Evolutionary conservation across 35 echinoderm and acorn worm species (phyloP).

Genomic region (Stichopus chloronotus): DNA sequence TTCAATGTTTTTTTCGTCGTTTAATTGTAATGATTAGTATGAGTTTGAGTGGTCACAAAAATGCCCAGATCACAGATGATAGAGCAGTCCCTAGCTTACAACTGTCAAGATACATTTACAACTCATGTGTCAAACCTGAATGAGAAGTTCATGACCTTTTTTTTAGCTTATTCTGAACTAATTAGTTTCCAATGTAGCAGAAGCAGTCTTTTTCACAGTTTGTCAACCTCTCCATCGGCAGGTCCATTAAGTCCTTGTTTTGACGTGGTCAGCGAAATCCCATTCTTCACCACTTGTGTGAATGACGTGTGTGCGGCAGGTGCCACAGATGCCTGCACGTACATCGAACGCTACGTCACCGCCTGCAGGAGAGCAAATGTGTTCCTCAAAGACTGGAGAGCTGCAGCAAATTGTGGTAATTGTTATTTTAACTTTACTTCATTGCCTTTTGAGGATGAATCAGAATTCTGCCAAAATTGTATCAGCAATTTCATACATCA

Average conservation of each 20-base stretch:
- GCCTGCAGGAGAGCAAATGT: not conserved
- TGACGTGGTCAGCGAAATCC: not conserved
- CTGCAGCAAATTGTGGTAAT: slow-evolving; percentile 39
- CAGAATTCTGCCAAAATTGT: not conserved
- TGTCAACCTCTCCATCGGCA: not conserved
- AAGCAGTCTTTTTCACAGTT: too few relatives aligned
- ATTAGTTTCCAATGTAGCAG: too few relatives aligned
- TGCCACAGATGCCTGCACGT: not conserved
- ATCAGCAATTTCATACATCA: not conserved
- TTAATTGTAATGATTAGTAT: too few relatives aligned
- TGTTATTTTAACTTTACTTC: not conserved
- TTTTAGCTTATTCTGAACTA: too few relatives aligned
- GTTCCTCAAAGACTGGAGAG: slow-evolving; percentile 15
- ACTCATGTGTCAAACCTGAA: too few relatives aligned
- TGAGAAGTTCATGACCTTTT: too few relatives aligned
- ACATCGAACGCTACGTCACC: slow-evolving; percentile 31
- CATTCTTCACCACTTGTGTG: not conserved
- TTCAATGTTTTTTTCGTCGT: too few relatives aligned
- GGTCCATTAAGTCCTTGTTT: slow-evolving; percentile 20
- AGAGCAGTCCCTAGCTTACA: too few relatives aligned
- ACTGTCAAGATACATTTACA: too few relatives aligned
- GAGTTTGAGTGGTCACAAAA: too few relatives aligned
- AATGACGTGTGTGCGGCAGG: slow-evolving; percentile 1
- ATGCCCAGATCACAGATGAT: too few relatives aligned
- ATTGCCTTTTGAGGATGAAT: not conserved